Percentiles rank a stretch among this genome's conserved stretches.
Evolutionary conservation across 1,140 invertebrate genomes (phyloP).

Genomic region (Scylla paramamosain): DNA sequence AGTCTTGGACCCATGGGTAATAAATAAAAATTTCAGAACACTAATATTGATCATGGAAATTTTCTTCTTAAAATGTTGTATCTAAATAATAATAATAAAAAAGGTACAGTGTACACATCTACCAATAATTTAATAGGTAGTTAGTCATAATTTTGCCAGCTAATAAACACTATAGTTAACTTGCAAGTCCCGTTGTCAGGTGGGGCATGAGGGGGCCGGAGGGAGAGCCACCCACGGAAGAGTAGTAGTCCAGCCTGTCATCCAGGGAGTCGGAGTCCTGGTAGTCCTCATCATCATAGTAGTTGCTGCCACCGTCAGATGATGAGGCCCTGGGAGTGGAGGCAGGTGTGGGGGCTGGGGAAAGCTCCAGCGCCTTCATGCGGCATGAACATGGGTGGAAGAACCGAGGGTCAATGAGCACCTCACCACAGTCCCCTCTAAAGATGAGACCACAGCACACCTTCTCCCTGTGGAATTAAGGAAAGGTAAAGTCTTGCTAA

Average conservation of each 20-base stretch:
- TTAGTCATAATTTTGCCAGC: constrained; percentile 72
- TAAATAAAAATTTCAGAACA: constrained; percentile 72
- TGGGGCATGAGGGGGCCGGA: constrained; percentile 69
- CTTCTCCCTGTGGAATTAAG: constrained; percentile 83
- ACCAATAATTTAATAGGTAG: constrained; percentile 72
- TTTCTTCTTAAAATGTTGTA: constrained; percentile 62
- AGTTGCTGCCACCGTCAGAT: constrained; percentile 69
- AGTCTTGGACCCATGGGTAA: constrained; percentile 76
- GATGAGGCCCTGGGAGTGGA: constrained; percentile 69
- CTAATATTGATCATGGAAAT: constrained; percentile 75
- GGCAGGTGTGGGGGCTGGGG: constrained; percentile 65
- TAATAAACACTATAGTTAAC: constrained; percentile 76
- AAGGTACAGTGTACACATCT: constrained; percentile 58
- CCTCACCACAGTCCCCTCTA: constrained; percentile 85
- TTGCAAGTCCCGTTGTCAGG: constrained; percentile 67
- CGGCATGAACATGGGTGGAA: constrained; percentile 84
- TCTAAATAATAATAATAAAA: constrained; percentile 69
- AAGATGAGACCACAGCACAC: constrained; percentile 89
- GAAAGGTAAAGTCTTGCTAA: constrained; percentile 40
- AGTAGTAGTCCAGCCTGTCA: constrained; percentile 68
- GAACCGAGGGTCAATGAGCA: constrained; percentile 84
- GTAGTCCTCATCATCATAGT: constrained; percentile 73
- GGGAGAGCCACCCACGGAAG: constrained; percentile 59
- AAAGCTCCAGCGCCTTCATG: constrained; percentile 61
- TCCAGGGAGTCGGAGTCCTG: constrained; percentile 71